Base-by-base conservation (phyloP, 2,888 invertebrate species). In the Belgica antarctica region DNA sequence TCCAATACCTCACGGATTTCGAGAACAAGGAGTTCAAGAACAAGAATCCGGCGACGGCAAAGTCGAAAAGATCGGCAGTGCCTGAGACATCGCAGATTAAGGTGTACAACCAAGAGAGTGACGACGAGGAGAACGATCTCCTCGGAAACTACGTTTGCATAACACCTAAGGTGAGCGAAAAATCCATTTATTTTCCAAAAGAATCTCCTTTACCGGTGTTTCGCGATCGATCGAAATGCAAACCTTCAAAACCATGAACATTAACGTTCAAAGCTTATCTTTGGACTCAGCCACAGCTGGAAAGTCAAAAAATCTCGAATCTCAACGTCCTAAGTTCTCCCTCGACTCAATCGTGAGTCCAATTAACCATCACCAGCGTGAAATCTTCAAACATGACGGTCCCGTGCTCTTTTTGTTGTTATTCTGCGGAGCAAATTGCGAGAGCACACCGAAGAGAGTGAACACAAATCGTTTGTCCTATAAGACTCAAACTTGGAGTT, bases 11-110 rank as follows among this genome's bases (percentile, higher is more conserved):
- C 62, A 81, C 82, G 72, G 79, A 83, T 75, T 83, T 89, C 77
- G 88, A 85, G 75, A 83, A 87, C 74, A 87, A 85, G 81, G 86
- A 86, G 78, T 83, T 86, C 75, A 70, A 36, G 7, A 69, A 69
- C n/a, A 3, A 61, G 7, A 66, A 27, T 27, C 8, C 12, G 4
- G 80, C 81, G 17, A 75, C 76, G 25, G 65, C 75, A 74, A 85
- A 85, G 77, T 82, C 79, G 75, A 76, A 2, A 1, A 46, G 12
- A 73, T 70, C 10, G 75, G 75, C 17, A 68, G 72, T 75, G 41
- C 4, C 52, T 17, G 19, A 62, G 27, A 31, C 62, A 17, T 62
- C 69, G 27, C 62, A 19, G 73, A 75, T 74, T 78, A 75, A 78
- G 78, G 80, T 80, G 80, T 71, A 63, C 68, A 69, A 71, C 34